Evolutionary conservation across 2,888 invertebrate species (phyloP), one percentile per base, ranked within the genome.

Genomic region (Spatulosminthurus flaviceps): DNA sequence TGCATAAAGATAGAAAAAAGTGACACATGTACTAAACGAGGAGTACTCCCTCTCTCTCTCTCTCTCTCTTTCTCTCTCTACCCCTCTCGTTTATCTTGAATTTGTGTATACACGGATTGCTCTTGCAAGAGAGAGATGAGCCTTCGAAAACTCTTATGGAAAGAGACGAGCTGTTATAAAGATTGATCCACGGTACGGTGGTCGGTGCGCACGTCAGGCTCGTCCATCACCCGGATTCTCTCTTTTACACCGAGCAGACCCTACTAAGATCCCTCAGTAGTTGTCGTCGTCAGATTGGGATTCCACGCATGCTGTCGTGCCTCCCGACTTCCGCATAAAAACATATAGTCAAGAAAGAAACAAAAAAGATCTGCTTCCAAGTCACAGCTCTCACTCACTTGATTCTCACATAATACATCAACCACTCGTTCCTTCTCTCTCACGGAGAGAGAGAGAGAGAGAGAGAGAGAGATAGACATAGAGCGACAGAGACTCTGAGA

Each of bases 191-290:
- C n/a, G 72, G 71, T 29, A 70, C 22, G 60, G 72, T 72, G 72
- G 72, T 64, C 78, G 64, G 71, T 78, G 78, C 78, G 78, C 78
- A 78, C 78, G 78, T 78, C 78, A 78, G 72, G 66, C 72, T 78
- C 78, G 66, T 72, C 72, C 78, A 78, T 78, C 78, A 78, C 42
- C 66, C 78, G 64, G 78, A 66, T 78, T 66, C 71, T 73, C 26
- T 73, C 28, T 74, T 74, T 74, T 61, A 74, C 21, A 26, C 21
- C 28, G 43, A 73, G 73, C 22, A 26, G 43, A 42, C 22, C 24
- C 64, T 61, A n/a, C n/a, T n/a, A 21, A 28, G 28, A 73, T 43
- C 26, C 60, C 60, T 60, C 60, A 60, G 42, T 71, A 42, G 42
- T 71, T 42, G 41, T 71, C 71, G 24, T 71, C 24, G 74, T 34